Percentiles rank a stretch among this genome's conserved stretches.
These are phyloP conservation scores for Poecilia picta DNA, from an alignment of 2,797 vertebrate species.

Conservation along the genomic window DNA sequence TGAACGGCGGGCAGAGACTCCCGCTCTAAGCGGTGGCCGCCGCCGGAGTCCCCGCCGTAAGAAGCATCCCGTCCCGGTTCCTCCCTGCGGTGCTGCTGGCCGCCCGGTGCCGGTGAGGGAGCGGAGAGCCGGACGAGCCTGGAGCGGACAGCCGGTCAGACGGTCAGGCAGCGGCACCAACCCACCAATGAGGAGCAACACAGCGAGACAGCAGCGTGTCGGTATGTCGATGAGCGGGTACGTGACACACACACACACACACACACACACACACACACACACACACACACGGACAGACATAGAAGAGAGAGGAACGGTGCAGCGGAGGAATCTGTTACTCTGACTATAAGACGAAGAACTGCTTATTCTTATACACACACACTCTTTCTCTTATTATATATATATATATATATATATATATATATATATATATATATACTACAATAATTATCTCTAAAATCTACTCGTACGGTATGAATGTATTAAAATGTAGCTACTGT, in stretches of 20 bases:
- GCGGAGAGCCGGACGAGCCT: constrained; percentile 38
- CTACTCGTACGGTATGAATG: neutral
- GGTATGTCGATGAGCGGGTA: constrained; percentile 63
- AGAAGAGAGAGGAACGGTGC: neutral
- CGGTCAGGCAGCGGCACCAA: constrained; percentile 44
- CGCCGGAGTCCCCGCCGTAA: constrained; percentile 41
- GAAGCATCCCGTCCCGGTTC: constrained; percentile 39
- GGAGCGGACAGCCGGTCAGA: neutral
- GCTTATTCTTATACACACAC: constrained; percentile 3
- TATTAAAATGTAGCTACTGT: neutral
- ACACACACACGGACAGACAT: neutral
- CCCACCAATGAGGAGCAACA: constrained; percentile 61
- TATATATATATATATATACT: neutral
- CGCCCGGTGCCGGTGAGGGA: constrained; percentile 21
- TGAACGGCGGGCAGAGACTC: constrained; percentile 36
- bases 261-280: neutral
- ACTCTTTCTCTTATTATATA: too few species aligned
- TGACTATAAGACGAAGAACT: constrained; percentile 12
- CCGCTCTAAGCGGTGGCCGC: constrained; percentile 41
- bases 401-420: neutral
- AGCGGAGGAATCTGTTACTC: constrained; percentile 20
- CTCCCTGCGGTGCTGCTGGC: constrained; percentile 24
- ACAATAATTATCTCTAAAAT: too few species aligned
- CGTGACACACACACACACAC: neutral
- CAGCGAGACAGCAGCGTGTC: constrained; percentile 64